Percentiles rank a stretch among this genome's conserved stretches.
These are phyloP conservation scores for Percopsis omiscomaycus DNA, from an alignment of 2,797 vertebrate species.

Conservation along the genomic window DNA sequence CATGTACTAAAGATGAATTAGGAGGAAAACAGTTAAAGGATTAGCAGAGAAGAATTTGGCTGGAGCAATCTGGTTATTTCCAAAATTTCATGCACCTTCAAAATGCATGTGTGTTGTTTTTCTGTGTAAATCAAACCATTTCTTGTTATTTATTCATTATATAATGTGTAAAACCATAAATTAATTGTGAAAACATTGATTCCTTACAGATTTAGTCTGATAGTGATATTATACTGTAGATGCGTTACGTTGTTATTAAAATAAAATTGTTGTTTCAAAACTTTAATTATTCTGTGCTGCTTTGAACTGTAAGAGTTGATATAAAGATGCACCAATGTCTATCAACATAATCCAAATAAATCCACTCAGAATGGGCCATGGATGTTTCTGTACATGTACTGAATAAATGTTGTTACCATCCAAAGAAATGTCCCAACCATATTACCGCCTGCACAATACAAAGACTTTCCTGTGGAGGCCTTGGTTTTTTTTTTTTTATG, in stretches of 20 bases:
- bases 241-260: too few species aligned
- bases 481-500: slow-evolving; percentile 53
- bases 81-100: not conserved
- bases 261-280: too few species aligned
- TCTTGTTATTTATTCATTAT: not conserved
- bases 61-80: slow-evolving; percentile 4
- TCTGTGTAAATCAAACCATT: not conserved
- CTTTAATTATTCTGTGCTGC: too few species aligned
- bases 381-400: not conserved
- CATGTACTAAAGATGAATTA: slow-evolving; percentile 25
- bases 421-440: not conserved
- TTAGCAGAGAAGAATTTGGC: slow-evolving; percentile 25
- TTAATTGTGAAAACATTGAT: not conserved
- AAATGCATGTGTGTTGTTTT: not conserved
- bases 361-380: not conserved
- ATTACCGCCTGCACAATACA: slow-evolving; percentile 21
- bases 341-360: too few species aligned
- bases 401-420: not conserved
- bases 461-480: slow-evolving; percentile 8
- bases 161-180: not conserved
- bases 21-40: slow-evolving; percentile 5
- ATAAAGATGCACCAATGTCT: too few species aligned
- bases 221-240: too few species aligned
- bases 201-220: too few species aligned
- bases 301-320: too few species aligned